These are phyloP conservation scores for Dione juno DNA, from an alignment of 2,888 invertebrate species.

Conservation along the genomic window DNA sequence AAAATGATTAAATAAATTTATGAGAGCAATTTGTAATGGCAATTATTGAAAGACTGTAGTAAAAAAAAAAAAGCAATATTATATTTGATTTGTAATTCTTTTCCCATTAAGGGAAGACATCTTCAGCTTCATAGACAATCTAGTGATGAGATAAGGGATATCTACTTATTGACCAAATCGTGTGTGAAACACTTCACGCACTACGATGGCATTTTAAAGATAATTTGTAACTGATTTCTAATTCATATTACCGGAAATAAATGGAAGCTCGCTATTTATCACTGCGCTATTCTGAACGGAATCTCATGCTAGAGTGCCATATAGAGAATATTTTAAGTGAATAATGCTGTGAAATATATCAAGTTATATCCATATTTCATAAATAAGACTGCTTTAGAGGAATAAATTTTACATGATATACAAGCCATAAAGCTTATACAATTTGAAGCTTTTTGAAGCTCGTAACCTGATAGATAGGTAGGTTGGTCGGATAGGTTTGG, in stretches of 20 bases:
- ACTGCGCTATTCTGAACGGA: conserved; percentile 3
- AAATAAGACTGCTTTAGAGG: neutral
- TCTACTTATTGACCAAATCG: no score
- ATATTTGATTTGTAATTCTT: neutral
- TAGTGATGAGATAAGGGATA: no score
- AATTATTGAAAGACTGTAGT: neutral
- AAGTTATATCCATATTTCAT: conserved; percentile 16
- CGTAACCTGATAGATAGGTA: no score
- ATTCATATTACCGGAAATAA: neutral
- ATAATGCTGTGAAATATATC: conserved; percentile 15
- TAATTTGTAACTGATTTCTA: neutral
- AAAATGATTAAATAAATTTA: conserved; percentile 5
- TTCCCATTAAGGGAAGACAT: neutral
- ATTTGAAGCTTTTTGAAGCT: no score
- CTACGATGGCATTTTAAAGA: neutral
- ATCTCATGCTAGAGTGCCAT: conserved; percentile 14
- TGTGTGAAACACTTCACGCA: neutral
- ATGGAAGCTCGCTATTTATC: neutral
- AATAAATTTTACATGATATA: neutral
- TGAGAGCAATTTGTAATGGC: neutral
- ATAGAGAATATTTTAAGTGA: conserved; percentile 18
- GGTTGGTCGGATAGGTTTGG: no score
- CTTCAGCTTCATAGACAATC: no score
- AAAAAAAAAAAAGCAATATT: neutral
- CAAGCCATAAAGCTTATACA: no score